Percentiles rank a stretch among this genome's conserved stretches.
Evolutionary conservation across 2,888 invertebrate species (phyloP).

Genomic region (Metallyticus violacea): DNA sequence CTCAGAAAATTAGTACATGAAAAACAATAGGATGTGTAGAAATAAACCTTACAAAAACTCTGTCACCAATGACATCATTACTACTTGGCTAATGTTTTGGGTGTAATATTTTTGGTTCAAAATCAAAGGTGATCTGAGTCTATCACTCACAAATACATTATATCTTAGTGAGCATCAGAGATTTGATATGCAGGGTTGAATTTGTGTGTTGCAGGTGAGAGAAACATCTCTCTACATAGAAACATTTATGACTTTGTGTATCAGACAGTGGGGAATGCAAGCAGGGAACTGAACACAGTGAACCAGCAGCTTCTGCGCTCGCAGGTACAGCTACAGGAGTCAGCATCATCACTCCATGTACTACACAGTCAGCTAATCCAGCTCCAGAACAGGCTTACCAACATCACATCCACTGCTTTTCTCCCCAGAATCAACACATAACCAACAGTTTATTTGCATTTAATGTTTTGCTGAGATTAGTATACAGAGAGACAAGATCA

Average conservation of each 20-base stretch:
- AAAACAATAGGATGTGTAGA: no score
- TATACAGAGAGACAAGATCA: no score
- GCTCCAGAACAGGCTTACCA: constrained; percentile 25
- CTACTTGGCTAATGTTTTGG: neutral
- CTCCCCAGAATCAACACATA: constrained; percentile 24
- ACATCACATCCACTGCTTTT: constrained; percentile 27
- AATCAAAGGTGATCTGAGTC: neutral
- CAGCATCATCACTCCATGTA: constrained; percentile 26
- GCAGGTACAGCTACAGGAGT: constrained; percentile 33
- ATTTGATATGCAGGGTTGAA: no score
- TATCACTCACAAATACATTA: no score
- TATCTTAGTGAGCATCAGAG: no score
- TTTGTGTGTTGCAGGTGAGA: constrained; percentile 28
- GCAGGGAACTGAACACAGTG: constrained; percentile 27
- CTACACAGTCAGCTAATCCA: constrained; percentile 25
- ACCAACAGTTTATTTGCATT: neutral
- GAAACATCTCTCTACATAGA: constrained; percentile 32
- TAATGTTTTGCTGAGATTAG: no score
- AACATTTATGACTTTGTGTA: constrained; percentile 30
- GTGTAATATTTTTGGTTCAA: no score
- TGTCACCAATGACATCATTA: no score
- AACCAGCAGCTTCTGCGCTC: constrained; percentile 34
- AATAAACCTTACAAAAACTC: no score
- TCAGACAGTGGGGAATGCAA: constrained; percentile 19
- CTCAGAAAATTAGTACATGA: no score